Conservation (phyloP, 2,113 vertebrate species). For the Cryptoleucopteryx plumbea region DNA sequence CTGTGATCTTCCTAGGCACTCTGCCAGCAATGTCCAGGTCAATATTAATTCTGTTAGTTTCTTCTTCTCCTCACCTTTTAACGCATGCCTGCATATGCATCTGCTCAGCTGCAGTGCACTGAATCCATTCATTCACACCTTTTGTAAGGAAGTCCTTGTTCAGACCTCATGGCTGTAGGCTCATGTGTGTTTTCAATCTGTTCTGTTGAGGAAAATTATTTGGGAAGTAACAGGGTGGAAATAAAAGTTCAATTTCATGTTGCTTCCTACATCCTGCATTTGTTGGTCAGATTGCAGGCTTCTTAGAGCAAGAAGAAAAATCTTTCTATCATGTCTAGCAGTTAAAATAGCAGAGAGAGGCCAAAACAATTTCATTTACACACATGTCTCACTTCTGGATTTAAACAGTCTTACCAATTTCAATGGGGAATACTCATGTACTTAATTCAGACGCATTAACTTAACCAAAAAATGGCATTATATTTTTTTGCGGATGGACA, state of each 20-base stretch:
- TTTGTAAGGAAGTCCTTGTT: not conserved
- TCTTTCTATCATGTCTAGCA: not conserved
- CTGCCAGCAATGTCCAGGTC: not conserved
- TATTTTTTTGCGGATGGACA: not conserved
- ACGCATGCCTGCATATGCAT: rapidly evolving
- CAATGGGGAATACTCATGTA: not conserved
- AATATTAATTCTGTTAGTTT: not conserved
- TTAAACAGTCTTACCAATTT: not conserved
- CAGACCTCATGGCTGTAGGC: not conserved
- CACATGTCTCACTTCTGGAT: not conserved
- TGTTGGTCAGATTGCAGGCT: not conserved
- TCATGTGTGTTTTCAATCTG: not conserved
- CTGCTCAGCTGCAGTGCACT: not conserved
- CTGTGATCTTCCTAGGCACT: not conserved
- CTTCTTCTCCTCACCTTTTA: not conserved
- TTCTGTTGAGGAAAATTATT: not conserved
- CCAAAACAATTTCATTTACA: not conserved
- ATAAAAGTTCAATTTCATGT: not conserved
- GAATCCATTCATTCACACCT: not conserved
- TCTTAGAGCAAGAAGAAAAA: not conserved
- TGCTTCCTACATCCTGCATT: not conserved
- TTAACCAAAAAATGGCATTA: not conserved
- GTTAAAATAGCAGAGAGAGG: not conserved
- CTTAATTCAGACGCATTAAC: not conserved
- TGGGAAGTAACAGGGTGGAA: not conserved